Percentiles rank a stretch among this genome's conserved stretches.
These are phyloP conservation scores for Trachelus iudaicus DNA, from an alignment of 2,888 invertebrate genomes.

Conservation along the genomic window DNA sequence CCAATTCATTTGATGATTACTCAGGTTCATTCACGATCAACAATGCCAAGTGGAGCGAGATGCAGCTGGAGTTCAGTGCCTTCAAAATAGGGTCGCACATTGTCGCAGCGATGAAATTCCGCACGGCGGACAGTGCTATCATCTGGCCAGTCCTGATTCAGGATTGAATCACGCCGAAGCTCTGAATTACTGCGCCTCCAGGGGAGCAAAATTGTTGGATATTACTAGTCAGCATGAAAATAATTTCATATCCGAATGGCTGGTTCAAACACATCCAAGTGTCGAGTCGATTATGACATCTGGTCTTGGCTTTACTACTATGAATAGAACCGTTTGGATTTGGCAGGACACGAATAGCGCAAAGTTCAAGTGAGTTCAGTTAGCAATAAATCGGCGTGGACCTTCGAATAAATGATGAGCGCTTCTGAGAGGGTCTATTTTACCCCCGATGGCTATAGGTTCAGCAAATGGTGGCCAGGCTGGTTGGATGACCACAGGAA, in stretches of 20 bases:
- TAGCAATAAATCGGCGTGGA: background rate
- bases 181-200: conserved; percentile 61
- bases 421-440: background rate
- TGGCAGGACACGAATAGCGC: conserved; percentile 62
- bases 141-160: conserved; percentile 58
- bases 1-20: conserved; percentile 13
- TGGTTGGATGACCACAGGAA: conserved; percentile 47
- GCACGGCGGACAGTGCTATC: conserved; percentile 68
- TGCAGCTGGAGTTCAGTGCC: conserved; percentile 64
- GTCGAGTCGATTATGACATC: conserved; percentile 65
- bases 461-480: conserved; percentile 68
- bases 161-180: conserved; percentile 65
- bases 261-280: conserved; percentile 59
- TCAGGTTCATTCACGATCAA: conserved; percentile 53
- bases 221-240: conserved; percentile 68
- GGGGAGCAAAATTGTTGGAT: conserved; percentile 65
- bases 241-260: conserved; percentile 69
- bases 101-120: conserved; percentile 67
- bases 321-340: conserved; percentile 63
- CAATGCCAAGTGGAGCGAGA: conserved; percentile 59
- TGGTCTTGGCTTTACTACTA: conserved; percentile 65
- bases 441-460: conserved; percentile 43
- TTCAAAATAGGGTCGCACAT: conserved; percentile 58
- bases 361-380: conserved; percentile 48
- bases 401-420: background rate